Evolutionary conservation across 1,140 invertebrate species (phyloP).

Genomic region (Neotoxoptera formosana): DNA sequence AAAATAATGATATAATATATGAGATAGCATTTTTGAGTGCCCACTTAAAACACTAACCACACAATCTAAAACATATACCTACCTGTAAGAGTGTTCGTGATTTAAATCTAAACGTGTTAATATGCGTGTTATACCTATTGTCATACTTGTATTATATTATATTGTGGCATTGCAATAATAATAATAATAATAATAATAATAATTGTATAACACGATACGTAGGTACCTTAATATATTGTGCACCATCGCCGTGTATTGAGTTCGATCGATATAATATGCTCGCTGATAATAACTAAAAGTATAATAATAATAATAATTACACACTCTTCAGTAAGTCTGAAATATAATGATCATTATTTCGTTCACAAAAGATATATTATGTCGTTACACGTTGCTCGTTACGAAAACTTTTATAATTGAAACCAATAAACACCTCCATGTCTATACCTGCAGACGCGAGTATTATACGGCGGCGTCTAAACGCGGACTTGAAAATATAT

Average conservation of each 20-base stretch:
- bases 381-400: neutral
- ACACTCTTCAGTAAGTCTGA: neutral
- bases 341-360: neutral
- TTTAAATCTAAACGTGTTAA: constrained; percentile 18
- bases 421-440: no score
- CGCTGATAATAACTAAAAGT: neutral
- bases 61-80: constrained; percentile 3
- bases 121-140: neutral
- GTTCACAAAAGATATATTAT: neutral
- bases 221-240: no score
- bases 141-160: neutral
- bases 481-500: neutral
- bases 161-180: neutral
- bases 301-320: neutral
- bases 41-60: neutral
- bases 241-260: neutral
- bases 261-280: neutral
- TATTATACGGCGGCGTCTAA: neutral
- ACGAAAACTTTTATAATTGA: neutral
- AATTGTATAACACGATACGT: neutral
- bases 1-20: neutral
- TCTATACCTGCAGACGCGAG: no score
- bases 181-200: neutral
- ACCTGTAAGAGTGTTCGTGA: neutral
- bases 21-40: neutral